Evolutionary conservation across 2,888 invertebrate species (phyloP).

Genomic region (Chelonus formosanus): DNA sequence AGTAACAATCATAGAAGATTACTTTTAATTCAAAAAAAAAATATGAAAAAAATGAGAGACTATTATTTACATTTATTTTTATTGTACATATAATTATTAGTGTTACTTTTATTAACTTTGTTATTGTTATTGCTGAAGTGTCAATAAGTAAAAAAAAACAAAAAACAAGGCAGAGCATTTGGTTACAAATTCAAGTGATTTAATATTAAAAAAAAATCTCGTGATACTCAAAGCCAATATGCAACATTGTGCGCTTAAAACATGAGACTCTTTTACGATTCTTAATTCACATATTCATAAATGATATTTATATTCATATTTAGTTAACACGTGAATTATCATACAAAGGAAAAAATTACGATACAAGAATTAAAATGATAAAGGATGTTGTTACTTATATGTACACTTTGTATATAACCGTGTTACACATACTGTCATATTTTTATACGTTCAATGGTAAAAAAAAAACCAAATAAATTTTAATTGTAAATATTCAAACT

Average conservation of each 20-base stretch:
- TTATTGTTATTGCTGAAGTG: constrained; percentile 42
- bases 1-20: constrained; percentile 19
- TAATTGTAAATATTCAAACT: constrained; percentile 36
- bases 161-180: not conserved
- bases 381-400: constrained; percentile 41
- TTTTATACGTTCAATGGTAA: constrained; percentile 59
- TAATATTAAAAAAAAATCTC: too few relatives aligned
- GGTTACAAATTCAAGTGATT: not conserved
- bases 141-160: not conserved
- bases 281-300: too few relatives aligned
- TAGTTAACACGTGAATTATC: constrained; percentile 8
- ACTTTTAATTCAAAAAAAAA: constrained; percentile 9
- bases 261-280: too few relatives aligned
- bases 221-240: too few relatives aligned
- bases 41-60: not conserved
- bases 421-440: constrained; percentile 57
- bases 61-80: constrained; percentile 11
- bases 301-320: constrained; percentile 7
- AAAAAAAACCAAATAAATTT: constrained; percentile 23
- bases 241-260: too few relatives aligned
- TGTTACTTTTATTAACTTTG: constrained; percentile 45
- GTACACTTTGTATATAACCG: constrained; percentile 56
- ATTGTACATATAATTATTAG: constrained; percentile 46
- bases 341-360: constrained; percentile 9
- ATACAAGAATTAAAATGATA: constrained; percentile 18